phyloP scores from a whole-genome alignment of 2,113 vertebrate genomes.

The Lichenostomus cassidix region DNA sequence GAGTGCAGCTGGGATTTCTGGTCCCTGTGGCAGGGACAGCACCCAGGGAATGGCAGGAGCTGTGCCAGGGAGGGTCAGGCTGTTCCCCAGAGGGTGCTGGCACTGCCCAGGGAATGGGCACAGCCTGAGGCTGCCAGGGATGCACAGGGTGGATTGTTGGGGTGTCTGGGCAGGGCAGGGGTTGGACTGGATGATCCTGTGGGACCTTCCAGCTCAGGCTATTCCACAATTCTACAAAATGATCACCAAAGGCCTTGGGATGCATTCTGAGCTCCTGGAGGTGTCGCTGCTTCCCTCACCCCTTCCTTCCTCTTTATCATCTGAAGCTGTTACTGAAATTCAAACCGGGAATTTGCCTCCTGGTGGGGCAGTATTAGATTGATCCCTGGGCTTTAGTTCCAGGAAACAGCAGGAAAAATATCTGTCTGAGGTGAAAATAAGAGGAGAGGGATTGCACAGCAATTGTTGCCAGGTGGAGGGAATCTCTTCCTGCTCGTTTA shows the following conservation, averaged over 20 bases:
- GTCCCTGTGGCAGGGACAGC: background rate
- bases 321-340: background rate
- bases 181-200: background rate
- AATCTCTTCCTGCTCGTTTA: background rate
- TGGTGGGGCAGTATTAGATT: background rate
- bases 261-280: background rate
- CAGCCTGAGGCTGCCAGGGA: background rate
- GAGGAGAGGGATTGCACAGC: background rate
- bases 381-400: background rate
- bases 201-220: accelerated
- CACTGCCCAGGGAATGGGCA: background rate
- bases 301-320: background rate
- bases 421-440: background rate
- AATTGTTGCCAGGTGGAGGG: background rate
- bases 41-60: background rate
- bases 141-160: background rate
- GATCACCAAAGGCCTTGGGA: background rate
- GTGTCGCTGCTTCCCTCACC: background rate
- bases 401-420: background rate
- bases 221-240: background rate
- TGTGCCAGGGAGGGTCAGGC: accelerated
- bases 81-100: background rate
- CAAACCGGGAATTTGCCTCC: background rate
- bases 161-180: accelerated
- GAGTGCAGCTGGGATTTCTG: background rate